A percentile compares a stretch with the other conserved stretches of the same genome.
phyloP scores from a whole-genome alignment of 1,140 invertebrate genomes.

The Leptinotarsa undecemlineata region DNA sequence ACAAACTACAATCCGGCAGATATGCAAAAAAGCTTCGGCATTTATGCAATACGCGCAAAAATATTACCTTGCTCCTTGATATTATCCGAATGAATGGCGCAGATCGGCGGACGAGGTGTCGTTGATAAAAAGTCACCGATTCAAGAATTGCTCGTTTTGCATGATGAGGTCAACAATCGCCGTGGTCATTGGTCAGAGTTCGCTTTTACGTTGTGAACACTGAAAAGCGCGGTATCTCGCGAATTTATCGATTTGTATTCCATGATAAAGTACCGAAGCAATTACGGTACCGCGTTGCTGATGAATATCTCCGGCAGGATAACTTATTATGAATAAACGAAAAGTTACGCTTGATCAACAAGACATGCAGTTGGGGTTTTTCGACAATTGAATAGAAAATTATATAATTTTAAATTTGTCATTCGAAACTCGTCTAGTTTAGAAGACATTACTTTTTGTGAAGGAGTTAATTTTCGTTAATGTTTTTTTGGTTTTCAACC shows the following conservation, averaged over 20 bases:
- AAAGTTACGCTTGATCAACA: not conserved
- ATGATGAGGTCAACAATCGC: constrained; percentile 18
- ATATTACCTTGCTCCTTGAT: constrained; percentile 23
- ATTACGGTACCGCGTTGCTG: not conserved
- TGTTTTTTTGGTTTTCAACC: no score
- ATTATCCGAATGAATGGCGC: constrained; percentile 22
- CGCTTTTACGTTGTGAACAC: not conserved
- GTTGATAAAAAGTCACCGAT: not conserved
- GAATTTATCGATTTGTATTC: not conserved
- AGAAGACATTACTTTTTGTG: no score
- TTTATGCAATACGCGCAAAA: constrained; percentile 13
- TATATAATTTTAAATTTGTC: no score
- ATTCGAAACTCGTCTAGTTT: no score
- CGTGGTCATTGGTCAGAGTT: constrained; percentile 7
- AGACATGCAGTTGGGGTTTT: no score
- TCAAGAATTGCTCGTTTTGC: constrained; percentile 18
- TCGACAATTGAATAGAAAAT: no score
- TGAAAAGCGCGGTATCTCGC: not conserved
- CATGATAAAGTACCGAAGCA: not conserved
- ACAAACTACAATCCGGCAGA: not conserved
- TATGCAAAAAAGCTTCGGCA: constrained; percentile 7
- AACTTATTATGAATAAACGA: not conserved
- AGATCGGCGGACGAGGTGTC: constrained; percentile 4
- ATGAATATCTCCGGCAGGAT: not conserved
- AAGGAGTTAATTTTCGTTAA: no score